Evolutionary conservation across 2,113 vertebrate species (phyloP).

Genomic region (Neogobius melanostomus): DNA sequence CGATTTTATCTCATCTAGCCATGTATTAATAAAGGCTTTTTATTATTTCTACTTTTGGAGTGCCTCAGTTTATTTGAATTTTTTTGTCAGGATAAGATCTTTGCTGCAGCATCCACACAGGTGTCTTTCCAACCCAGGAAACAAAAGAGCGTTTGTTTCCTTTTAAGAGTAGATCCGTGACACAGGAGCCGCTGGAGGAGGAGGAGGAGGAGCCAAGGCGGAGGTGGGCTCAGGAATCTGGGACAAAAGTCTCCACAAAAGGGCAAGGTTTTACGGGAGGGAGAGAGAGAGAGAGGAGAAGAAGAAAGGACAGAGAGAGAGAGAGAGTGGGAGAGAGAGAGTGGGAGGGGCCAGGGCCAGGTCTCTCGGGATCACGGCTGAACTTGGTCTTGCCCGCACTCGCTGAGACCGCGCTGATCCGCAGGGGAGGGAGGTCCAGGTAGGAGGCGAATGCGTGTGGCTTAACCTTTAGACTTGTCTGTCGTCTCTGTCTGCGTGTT

Average conservation of each 20-base stretch:
- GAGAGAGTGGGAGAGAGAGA: not conserved
- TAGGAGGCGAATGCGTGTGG: conserved; percentile 3
- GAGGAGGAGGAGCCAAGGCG: conserved; percentile 32
- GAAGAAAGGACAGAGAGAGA: not conserved
- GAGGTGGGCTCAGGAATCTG: conserved; percentile 37
- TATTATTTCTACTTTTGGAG: no score
- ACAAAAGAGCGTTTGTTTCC: no score
- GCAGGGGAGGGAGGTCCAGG: conserved; percentile 24
- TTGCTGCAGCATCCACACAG: no score
- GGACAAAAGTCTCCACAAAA: conserved; percentile 46
- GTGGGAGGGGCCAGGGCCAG: conserved; percentile 19
- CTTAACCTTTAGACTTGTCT: not conserved
- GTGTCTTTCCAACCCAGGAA: no score
- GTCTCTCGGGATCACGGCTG: conserved; percentile 1
- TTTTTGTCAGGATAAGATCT: no score
- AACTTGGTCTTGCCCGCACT: conserved; percentile 26
- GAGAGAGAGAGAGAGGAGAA: not conserved
- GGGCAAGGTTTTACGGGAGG: not conserved
- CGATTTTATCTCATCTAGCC: no score
- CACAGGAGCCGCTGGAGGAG: conserved; percentile 16
- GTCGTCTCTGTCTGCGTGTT: no score
- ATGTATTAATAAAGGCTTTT: no score
- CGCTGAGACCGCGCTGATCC: not conserved
- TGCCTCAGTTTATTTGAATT: no score
- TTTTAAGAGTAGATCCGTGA: not conserved